Evolutionary conservation across 2,888 invertebrate species (phyloP), one percentile per base, ranked within the genome.

Genomic region (Eristalis arbustorum): DNA sequence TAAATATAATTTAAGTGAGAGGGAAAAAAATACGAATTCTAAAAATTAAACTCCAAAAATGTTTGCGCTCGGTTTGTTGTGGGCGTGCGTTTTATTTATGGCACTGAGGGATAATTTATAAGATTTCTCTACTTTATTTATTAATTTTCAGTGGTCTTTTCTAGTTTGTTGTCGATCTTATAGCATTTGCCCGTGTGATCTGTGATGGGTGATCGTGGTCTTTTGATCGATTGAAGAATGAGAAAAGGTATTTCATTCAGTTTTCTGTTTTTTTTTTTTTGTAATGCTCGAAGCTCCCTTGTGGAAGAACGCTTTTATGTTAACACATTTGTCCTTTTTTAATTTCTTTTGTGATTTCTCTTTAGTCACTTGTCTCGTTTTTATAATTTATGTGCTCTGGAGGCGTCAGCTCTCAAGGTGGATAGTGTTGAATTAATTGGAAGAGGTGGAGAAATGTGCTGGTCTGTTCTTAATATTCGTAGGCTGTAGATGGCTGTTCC

Each of bases 41-140:
- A 59, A 59, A 59, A 59, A 59, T 59, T 59, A 23, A 59, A 59
- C 25, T 59, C 59, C 59, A 59, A 59, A 59, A 59, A 25, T 23
- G 23, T 59, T 59, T 59, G 59, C 59, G 25, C 11, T 59, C 13
- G 59, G 25, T 59, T 59, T 59, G 59, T 59, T 59, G 59, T 59
- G 59, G 59, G 59, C 25, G 59, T 23, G 13, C 0, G 59, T 23
- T 59, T 59, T 59, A 59, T 59, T 59, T 59, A 59, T 59, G 59
- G 59, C 59, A 59, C 49, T 3, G 59, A 25, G 25, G 6, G 25
- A 25, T 25, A 59, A 59, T 23, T 59, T 59, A 25, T 59, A 59
- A 25, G 25, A 59, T 59, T 25, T 59, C 59, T 59, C 59, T 14
- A 59, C 23, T 59, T 59, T 28, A 59, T 28, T 28, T 25, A 13